Conservation (phyloP, 2,888 invertebrate species). For the Zelleria hepariella region DNA sequence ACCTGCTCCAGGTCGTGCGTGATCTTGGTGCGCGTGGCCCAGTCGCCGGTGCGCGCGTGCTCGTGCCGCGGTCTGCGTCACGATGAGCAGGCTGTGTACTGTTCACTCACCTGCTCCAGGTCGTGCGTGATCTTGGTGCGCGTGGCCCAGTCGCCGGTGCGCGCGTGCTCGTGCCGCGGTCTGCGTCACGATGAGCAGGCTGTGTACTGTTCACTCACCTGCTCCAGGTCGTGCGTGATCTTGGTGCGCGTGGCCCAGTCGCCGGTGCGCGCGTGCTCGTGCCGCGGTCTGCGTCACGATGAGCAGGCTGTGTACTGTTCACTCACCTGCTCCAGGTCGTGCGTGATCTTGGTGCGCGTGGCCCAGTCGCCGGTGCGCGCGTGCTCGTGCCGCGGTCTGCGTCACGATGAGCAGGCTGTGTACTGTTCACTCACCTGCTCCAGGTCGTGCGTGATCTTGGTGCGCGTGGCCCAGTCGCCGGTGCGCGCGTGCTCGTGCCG, state of each 20-base stretch:
- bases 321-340: slow-evolving; percentile 83
- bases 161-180: not conserved
- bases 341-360: slow-evolving; percentile 87
- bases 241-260: slow-evolving; percentile 87
- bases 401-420: slow-evolving; percentile 90
- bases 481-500: slow-evolving; percentile 26
- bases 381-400: slow-evolving; percentile 82
- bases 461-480: slow-evolving; percentile 27
- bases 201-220: not conserved
- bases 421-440: slow-evolving; percentile 59
- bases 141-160: not conserved
- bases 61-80: no score
- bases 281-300: slow-evolving; percentile 60
- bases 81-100: not conserved
- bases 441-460: slow-evolving; percentile 91
- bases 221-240: not conserved
- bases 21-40: not conserved
- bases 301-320: not conserved
- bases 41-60: no score
- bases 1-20: not conserved
- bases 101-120: not conserved
- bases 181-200: no score
- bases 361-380: slow-evolving; percentile 82
- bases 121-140: not conserved
- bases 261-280: slow-evolving; percentile 83